A percentile compares a stretch with the other conserved stretches of the same genome.
Conservation (phyloP, 2,113 vertebrate genomes). For the human region DNA sequence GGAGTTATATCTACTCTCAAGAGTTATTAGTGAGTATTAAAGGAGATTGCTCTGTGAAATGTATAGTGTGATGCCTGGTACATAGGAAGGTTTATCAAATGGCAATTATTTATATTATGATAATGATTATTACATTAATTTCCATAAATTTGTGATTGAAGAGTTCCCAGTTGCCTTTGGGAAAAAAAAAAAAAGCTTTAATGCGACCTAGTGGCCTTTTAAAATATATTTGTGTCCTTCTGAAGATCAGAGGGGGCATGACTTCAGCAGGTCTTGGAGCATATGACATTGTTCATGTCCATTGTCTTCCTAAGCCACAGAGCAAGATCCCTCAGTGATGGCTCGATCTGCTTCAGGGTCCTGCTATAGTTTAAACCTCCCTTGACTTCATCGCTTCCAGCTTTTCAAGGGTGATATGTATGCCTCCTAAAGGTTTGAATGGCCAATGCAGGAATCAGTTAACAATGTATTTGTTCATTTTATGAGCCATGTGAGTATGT, state of each 20-base stretch:
- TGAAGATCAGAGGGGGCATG: not conserved
- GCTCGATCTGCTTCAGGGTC: not conserved
- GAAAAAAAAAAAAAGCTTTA: not conserved
- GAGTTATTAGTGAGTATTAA: not conserved
- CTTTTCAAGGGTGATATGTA: not conserved
- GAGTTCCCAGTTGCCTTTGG: not conserved
- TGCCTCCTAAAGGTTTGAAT: not conserved
- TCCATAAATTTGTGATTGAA: not conserved
- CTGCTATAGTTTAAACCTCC: not conserved
- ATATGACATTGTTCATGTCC: not conserved
- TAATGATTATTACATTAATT: slow-evolving; percentile 11
- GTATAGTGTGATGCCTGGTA: not conserved
- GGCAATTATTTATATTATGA: not conserved
- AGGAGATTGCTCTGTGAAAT: not conserved
- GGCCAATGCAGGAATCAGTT: not conserved
- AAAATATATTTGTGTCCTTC: not conserved
- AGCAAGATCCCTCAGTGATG: not conserved
- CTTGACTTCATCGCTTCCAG: not conserved
- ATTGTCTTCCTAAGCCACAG: not conserved
- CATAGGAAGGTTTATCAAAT: not conserved
- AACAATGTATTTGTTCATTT: not conserved
- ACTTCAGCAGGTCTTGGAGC: not conserved
- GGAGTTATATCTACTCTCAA: not conserved
- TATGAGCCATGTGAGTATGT: not conserved
- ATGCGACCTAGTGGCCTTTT: not conserved